Base-by-base conservation (phyloP, 1,140 invertebrate genomes). In the Ceratoteleas bidentatus region DNA sequence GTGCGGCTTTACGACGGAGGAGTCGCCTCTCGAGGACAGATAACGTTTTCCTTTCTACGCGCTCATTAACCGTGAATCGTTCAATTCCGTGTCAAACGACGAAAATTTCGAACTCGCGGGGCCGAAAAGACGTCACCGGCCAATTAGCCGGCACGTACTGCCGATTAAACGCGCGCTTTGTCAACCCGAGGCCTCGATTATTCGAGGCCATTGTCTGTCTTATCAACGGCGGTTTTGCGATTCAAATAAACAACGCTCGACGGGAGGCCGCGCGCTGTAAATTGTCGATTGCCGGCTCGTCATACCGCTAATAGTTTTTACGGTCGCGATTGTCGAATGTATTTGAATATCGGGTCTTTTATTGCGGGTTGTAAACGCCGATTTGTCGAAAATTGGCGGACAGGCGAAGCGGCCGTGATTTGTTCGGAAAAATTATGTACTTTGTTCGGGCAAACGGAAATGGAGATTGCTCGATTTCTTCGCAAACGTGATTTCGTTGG, bases 31-130 rank as follows among this genome's bases (percentile, higher is more conserved):
- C 53, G 69, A 83, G 64, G 64, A 82, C 80, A 53, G 65, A 83
- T 74, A 78, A 83, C 69, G 54, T 83, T 83, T 79, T 79, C 54
- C 81, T 75, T 83, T 80, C 76, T 72, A 54, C 72, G 60, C 72
- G 58, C 64, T 79, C 70, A 72, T 79, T 83, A 79, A 79, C 62
- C 70, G 32, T 66, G 66, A 79, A 73, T 79, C 74, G 76, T 76
- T 76, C 72, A 64, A 76, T 83, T 84, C 49, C 50, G 70, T 62
- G 66, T 76, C 75, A 73, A 83, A 83, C 81, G 66, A 66, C 64
- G 72, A 65, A 70, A 79, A 70, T 79, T 79, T 83, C 70, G 75
- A 79, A 83, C 79, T 75, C 65, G 75, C 54, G 38, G 14, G 45
- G 40, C 57, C 69, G 74, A 72, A 82, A 82, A 82, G 80, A 82